These are phyloP conservation scores for Drosophila testacea DNA, from an alignment of 2,888 invertebrate species.

Conservation along the genomic window DNA sequence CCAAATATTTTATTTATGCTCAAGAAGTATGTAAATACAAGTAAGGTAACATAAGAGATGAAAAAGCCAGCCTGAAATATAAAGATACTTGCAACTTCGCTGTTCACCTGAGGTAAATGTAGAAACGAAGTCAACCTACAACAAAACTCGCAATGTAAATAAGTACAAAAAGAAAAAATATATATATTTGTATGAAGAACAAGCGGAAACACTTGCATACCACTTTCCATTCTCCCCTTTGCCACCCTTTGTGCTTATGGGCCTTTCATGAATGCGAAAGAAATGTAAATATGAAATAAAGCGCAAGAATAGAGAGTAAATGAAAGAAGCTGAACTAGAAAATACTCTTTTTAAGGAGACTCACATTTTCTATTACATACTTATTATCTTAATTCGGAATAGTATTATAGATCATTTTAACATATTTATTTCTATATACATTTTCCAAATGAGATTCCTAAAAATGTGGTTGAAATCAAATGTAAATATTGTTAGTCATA, in stretches of 20 bases:
- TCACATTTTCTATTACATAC: background rate
- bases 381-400: no score
- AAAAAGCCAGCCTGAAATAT: constrained; percentile 9
- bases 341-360: constrained; percentile 10
- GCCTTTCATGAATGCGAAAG: constrained; percentile 45
- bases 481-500: no score
- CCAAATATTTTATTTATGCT: constrained; percentile 58
- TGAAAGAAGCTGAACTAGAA: background rate
- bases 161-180: constrained; percentile 29
- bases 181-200: constrained; percentile 6
- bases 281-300: constrained; percentile 55
- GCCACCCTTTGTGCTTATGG: constrained; percentile 21
- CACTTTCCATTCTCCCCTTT: constrained; percentile 13
- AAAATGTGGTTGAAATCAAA: no score
- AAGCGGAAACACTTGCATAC: constrained; percentile 55
- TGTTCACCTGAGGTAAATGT: constrained; percentile 13
- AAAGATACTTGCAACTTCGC: background rate
- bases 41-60: background rate
- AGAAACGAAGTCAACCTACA: constrained; percentile 19
- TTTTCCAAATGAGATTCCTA: no score
- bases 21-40: constrained; percentile 33
- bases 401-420: no score
- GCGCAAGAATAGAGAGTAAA: background rate
- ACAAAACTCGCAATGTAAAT: constrained; percentile 27
- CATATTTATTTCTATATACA: no score